phyloP scores from a whole-genome alignment of 2,113 vertebrate species.

The Pelmatolapia mariae region DNA sequence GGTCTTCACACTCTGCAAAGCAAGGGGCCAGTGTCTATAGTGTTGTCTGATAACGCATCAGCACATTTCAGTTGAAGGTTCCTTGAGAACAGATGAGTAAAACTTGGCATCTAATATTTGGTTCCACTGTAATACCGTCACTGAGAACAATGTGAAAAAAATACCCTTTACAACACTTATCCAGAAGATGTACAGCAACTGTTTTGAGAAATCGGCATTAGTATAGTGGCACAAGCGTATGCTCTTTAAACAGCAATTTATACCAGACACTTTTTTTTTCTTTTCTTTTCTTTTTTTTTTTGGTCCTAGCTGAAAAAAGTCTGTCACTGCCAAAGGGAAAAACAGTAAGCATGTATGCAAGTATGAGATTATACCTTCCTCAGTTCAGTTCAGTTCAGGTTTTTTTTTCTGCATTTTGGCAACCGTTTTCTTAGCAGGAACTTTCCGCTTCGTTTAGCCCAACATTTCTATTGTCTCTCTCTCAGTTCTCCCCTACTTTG shows the following conservation, averaged over 20 bases:
- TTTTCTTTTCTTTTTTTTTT: constrained; percentile 19
- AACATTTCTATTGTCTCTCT: neutral
- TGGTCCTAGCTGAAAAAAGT: constrained; percentile 66
- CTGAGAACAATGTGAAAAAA: constrained; percentile 9
- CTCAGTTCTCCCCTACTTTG: constrained; percentile 14
- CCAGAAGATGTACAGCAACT: constrained; percentile 8
- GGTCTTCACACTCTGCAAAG: constrained; percentile 22
- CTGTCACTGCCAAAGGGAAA: constrained; percentile 30
- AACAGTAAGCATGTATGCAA: constrained; percentile 49
- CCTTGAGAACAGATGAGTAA: constrained; percentile 1
- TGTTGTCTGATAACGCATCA: constrained; percentile 56
- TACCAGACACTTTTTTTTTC: constrained; percentile 24
- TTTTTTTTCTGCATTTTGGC: constrained; percentile 58
- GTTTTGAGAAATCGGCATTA: constrained; percentile 20
- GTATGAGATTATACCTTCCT: constrained; percentile 46
- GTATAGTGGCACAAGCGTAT: constrained; percentile 71
- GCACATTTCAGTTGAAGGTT: constrained; percentile 40
- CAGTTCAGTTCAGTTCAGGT: neutral
- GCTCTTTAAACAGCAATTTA: constrained; percentile 35
- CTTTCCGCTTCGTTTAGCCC: constrained; percentile 21
- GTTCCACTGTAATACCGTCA: constrained; percentile 51
- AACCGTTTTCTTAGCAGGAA: constrained; percentile 46
- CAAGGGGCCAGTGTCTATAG: constrained; percentile 45
- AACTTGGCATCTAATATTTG: constrained; percentile 11
- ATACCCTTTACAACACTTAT: constrained; percentile 7